Base-by-base conservation (phyloP, 2,888 invertebrate genomes). In the Thymelicus acteon region DNA sequence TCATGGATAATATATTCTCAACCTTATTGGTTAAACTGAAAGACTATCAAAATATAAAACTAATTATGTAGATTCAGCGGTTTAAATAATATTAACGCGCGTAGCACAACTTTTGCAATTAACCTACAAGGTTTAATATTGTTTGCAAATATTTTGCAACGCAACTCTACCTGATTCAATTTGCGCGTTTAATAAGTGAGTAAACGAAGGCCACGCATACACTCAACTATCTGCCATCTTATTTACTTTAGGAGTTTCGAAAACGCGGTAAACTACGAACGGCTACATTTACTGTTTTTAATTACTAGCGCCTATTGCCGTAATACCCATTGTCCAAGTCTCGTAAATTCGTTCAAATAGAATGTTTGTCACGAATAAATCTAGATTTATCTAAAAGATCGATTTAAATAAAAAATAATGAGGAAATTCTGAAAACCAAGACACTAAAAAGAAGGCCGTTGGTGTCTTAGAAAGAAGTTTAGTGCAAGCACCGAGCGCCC, bases 121-220 rank as follows among this genome's bases (percentile, higher is more conserved):
- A 73, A 69, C 19, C 58, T 61, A 67, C 71, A 60, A 61, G 66
- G 68, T 73, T 72, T 75, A 64, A 73, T 72, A 70, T 72, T 73
- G 72, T 75, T 75, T 67, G 71, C 58, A 68, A 73, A 74, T 67
- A 69, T 74, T 72, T 67, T 72, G 72, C 74, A 60, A 74, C 67
- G 63, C 70, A 70, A 49, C 57, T 39, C 10, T 12, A 58, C 62
- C 58, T 70, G 58, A 52, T 70, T 52, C 60, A 60, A 49, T 60
- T 70, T 64, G 70, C 64, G 70, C 60, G 58, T 60, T 47, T 70
- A 64, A 49, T 58, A 70, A 60, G 31, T 58, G 24, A 13, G 47
- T 39, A 49, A 61, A 24, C 60, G 70, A 65, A 64, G 70, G 65
- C 70, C 64, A 60, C 52, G 52, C 64, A 19, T 60, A 60, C 44